Evolutionary conservation across 2,888 invertebrate genomes (phyloP), one percentile per base, ranked within the genome.

Genomic region (Eupithecia subumbrata): DNA sequence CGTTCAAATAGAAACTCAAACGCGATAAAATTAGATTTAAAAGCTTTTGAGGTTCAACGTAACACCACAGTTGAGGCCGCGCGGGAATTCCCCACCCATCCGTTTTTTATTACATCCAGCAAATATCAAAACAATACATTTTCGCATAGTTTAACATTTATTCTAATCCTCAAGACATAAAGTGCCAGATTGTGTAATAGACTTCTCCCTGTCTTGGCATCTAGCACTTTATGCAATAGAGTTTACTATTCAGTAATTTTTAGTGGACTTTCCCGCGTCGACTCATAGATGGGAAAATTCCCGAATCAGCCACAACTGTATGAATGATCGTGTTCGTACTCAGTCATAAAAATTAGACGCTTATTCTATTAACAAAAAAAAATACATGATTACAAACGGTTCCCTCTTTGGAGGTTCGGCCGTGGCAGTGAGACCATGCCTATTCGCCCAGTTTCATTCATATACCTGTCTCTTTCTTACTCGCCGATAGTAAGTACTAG

Each of bases 321-420:
- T 25, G 22, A 43, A 43, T 40, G n/a, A 22, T 40, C 40, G 18
- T 22, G 43, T 63, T 52, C 60, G 14, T 43, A 60, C 43, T 68
- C 56, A 52, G 56, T 75, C 56, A 16, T 72, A 12, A 30, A 70
- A 74, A 68, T 73, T 75, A 75, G 74, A 72, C 67, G 74, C 74
- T 77, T 77, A 77, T 63, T 43, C 77, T 77, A 77, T 64, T 74
- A 77, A 75, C 72, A 77, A 73, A 77, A 76, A 77, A 76, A 77
- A 77, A 77, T 77, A 77, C 77, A 77, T 77, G 75, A 78, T 76
- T 75, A 74, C 78, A 76, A 69, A 64, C 48, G 72, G 69, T 14
- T 60, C 11, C 70, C 43, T 45, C 22, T 43, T 43, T 68, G 25
- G 68, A 68, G 68, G 68, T 43, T 40, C 25, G 25, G 43, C 68